These are phyloP conservation scores for Argopecten irradians DNA, from an alignment of 1,140 invertebrate genomes.

Conservation along the genomic window DNA sequence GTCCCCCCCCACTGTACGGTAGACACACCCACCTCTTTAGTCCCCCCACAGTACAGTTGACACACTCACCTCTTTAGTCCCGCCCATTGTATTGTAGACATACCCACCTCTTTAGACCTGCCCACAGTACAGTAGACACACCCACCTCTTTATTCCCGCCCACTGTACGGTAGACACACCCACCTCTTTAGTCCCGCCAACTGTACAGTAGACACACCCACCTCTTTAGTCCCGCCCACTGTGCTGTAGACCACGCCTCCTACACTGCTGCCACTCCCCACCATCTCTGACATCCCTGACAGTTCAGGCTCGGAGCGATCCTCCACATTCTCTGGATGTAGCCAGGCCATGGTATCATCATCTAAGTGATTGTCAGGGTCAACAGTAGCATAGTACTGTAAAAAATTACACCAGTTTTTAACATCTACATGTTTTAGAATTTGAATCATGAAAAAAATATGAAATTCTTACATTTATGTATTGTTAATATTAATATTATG, in stretches of 20 bases:
- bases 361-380: conserved; percentile 87
- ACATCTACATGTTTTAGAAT: too few species aligned
- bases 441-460: too few species aligned
- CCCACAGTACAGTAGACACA: conserved; percentile 18
- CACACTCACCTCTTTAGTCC: background rate
- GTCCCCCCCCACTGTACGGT: background rate
- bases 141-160: background rate
- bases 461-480: too few species aligned
- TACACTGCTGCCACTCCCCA: conserved; percentile 96
- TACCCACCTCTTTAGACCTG: background rate
- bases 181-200: background rate
- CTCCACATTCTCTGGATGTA: conserved; percentile 94
- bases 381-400: conserved; percentile 95
- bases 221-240: conserved; percentile 46
- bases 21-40: background rate
- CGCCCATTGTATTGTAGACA: background rate
- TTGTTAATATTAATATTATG: too few species aligned
- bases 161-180: conserved; percentile 31
- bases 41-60: background rate
- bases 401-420: background rate
- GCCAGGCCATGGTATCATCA: conserved; percentile 95
- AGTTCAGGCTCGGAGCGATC: conserved; percentile 87
- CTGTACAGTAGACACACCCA: background rate
- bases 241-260: conserved; percentile 85
- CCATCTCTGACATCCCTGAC: conserved; percentile 92